phyloP scores from a whole-genome alignment of 2,113 vertebrate genomes.

The Zapornia atra region DNA sequence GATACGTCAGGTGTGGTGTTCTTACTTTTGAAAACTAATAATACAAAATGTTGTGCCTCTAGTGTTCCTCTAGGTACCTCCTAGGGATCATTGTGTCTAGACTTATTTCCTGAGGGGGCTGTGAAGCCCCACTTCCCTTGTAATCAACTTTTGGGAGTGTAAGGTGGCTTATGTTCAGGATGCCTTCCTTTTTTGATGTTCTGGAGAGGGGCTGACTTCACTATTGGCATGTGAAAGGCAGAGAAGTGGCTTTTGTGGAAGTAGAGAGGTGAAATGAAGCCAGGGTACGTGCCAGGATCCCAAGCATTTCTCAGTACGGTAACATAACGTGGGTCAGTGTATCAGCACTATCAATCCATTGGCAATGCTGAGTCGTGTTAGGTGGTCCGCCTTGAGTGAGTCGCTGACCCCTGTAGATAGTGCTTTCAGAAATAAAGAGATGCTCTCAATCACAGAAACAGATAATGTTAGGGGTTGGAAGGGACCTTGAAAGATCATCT shows the following conservation, averaged over 20 bases:
- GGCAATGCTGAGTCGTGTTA: neutral
- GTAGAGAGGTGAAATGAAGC: neutral
- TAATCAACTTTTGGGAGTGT: neutral
- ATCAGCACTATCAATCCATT: fast-evolving
- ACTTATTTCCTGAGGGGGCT: neutral
- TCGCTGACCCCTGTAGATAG: neutral
- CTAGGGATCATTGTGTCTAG: neutral
- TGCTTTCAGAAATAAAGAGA: neutral
- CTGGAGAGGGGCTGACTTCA: neutral
- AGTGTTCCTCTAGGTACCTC: neutral
- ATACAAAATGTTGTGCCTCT: neutral
- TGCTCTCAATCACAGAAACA: neutral
- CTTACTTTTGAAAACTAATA: neutral
- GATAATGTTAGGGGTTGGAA: too few species aligned
- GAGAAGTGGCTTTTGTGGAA: neutral
- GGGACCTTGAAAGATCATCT: too few species aligned
- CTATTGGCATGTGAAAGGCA: neutral
- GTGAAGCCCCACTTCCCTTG: fast-evolving
- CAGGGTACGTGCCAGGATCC: neutral
- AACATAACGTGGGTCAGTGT: neutral
- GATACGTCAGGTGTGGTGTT: neutral
- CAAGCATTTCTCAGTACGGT: neutral
- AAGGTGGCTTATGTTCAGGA: neutral
- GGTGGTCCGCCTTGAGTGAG: neutral
- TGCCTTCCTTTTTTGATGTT: neutral